Evolutionary conservation across 2,888 invertebrate species (phyloP), one percentile per base, ranked within the genome.

Genomic region (Stenoptilia bipunctidactyla): DNA sequence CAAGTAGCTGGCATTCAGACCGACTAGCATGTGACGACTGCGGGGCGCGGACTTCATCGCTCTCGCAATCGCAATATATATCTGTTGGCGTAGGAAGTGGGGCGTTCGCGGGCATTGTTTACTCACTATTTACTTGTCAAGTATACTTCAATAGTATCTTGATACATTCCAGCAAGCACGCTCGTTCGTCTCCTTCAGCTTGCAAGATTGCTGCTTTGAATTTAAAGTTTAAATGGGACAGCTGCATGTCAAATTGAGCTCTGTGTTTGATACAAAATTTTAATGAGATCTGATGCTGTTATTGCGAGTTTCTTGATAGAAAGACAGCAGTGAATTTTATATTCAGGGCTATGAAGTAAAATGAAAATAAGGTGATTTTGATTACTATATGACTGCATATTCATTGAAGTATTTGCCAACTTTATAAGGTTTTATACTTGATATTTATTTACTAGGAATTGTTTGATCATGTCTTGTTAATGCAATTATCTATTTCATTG

Each of bases 341-440:
- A 62, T 61, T 13, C 4, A 48, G 52, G 65, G 75, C 61, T 70
- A 83, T 83, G 82, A 77, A 75, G 73, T 80, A 83, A 82, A 69
- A 83, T 83, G 82, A 80, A 75, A 82, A 66, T 70, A 77, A 74
- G 82, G 82, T 83, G 73, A 66, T 56, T 52, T 45, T 51, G 44
- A 41, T 45, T 42, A 27, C 40, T 45, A 40, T 3, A 20, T 20
- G 20, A 3, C 8, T 20, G 8, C 20, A 5, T 20, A 20, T 20
- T 20, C 20, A 20, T 20, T 20, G 8, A 20, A 20, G 3, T 20
- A 8, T 20, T 20, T 20, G 3, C 20, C 3, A 5, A 20, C 4
- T 20, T 20, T 20, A 20, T 20, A 20, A 20, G 8, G 3, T 20
- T 8, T 20, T 20, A 8, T 5, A 20, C 20, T 8, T 8, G 20